Percentiles rank a stretch among this genome's conserved stretches.
Conservation (phyloP, 2,797 vertebrate genomes). For the Buceros bicornis region DNA sequence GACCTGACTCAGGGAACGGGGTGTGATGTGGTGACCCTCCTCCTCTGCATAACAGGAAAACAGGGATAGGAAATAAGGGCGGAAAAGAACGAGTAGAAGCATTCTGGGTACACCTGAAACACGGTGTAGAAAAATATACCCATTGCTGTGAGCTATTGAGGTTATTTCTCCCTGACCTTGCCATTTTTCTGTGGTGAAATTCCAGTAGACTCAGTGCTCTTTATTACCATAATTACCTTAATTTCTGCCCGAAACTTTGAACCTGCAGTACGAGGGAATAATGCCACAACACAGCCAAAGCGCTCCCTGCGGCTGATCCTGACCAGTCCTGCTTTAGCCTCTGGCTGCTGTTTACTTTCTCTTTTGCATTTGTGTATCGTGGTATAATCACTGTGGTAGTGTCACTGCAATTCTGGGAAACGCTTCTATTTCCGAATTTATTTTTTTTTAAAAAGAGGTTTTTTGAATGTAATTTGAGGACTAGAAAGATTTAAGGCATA, state of each 20-base stretch:
- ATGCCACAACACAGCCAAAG: not conserved
- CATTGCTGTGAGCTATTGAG: not conserved
- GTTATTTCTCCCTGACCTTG: not conserved
- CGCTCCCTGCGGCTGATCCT: not conserved
- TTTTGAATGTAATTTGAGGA: not conserved
- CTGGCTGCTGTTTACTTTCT: not conserved
- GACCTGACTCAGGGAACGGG: not conserved
- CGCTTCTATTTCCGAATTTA: not conserved
- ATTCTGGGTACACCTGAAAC: not conserved
- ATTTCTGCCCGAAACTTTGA: not conserved
- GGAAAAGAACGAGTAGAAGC: not conserved
- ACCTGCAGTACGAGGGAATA: not conserved
- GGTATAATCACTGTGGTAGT: not conserved
- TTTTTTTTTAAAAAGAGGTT: rapidly evolving
- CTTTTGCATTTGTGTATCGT: not conserved
- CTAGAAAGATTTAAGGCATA: not conserved
- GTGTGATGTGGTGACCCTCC: not conserved
- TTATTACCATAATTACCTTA: not conserved
- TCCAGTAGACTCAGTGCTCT: not conserved
- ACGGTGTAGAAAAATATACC: not conserved
- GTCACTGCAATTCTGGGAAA: not conserved
- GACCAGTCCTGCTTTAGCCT: not conserved
- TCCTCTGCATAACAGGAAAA: not conserved
- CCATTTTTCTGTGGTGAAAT: not conserved
- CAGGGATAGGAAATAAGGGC: not conserved